These are phyloP conservation scores for Athalia rosae DNA, from an alignment of 2,888 invertebrate species.

Conservation along the genomic window DNA sequence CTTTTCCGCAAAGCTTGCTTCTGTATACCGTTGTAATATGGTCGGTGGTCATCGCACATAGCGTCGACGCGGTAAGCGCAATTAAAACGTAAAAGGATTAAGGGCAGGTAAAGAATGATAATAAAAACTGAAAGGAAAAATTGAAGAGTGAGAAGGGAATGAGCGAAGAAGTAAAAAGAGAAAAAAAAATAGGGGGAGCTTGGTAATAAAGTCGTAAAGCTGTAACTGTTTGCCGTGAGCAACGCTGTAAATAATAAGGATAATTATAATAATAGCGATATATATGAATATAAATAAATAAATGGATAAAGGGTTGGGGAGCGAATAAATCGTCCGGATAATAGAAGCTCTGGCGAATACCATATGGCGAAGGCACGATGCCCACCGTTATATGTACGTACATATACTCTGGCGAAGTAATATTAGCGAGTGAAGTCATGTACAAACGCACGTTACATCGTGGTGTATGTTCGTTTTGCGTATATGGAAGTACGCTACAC, in stretches of 20 bases:
- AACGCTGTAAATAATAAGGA: constrained; percentile 18
- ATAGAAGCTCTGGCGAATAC: constrained; percentile 27
- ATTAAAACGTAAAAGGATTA: constrained; percentile 43
- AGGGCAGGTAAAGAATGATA: neutral
- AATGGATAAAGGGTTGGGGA: constrained; percentile 28
- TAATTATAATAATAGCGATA: neutral
- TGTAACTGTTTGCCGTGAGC: constrained; percentile 14
- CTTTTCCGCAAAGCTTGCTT: constrained; percentile 7
- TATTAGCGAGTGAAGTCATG: constrained; percentile 22
- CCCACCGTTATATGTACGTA: too few relatives aligned
- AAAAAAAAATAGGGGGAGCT: neutral
- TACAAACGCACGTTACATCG: neutral
- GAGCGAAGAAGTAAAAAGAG: neutral
- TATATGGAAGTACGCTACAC: too few relatives aligned
- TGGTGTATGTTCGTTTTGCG: too few relatives aligned
- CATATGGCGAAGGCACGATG: constrained; percentile 34
- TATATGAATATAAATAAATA: constrained; percentile 14
- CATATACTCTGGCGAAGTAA: neutral
- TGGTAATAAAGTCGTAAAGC: constrained; percentile 39
- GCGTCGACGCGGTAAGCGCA: constrained; percentile 23
- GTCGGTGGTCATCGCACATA: constrained; percentile 35
- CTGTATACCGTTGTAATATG: constrained; percentile 9
- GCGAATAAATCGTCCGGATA: constrained; percentile 32
- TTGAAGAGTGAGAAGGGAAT: neutral
- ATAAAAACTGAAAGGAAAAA: neutral